Evolutionary conservation across 2,797 vertebrate genomes (phyloP).

Genomic region (Lithobates sylvaticus): DNA sequence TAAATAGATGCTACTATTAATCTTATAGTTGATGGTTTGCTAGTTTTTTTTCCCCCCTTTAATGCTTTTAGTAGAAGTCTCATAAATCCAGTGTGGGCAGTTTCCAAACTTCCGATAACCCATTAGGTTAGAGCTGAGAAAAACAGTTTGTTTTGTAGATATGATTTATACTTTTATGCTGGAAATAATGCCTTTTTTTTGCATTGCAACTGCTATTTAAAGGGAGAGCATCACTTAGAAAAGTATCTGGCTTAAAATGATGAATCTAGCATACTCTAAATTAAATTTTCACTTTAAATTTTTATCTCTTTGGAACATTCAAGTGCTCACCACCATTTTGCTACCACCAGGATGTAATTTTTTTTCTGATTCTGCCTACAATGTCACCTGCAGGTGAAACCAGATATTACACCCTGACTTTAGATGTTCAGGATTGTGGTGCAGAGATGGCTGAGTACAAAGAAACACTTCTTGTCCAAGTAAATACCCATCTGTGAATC

Average conservation of each 20-base stretch:
- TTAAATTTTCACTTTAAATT: no score
- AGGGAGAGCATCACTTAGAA: not conserved
- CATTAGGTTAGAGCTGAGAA: slow-evolving; percentile 40
- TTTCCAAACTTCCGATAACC: slow-evolving; percentile 44
- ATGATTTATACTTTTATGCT: slow-evolving; percentile 36
- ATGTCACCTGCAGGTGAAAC: not conserved
- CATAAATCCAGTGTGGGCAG: slow-evolving; percentile 49
- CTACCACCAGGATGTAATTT: no score
- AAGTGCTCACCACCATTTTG: no score
- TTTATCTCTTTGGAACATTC: no score
- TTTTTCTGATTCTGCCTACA: not conserved
- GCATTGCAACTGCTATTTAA: not conserved
- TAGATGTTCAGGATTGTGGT: no score
- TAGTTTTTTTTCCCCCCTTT: slow-evolving; percentile 7
- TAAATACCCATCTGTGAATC: no score
- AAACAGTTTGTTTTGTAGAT: slow-evolving; percentile 42
- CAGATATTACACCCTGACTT: no score
- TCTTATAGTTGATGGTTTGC: slow-evolving; percentile 22
- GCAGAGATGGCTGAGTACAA: no score
- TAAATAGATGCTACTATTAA: slow-evolving; percentile 37
- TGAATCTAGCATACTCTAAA: no score
- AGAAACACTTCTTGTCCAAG: no score
- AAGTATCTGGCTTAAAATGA: not conserved
- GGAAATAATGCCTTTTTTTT: not conserved
- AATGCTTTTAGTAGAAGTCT: slow-evolving; percentile 47